These are phyloP conservation scores for Xanthia togata DNA, from an alignment of 2,888 invertebrate genomes.

Conservation along the genomic window DNA sequence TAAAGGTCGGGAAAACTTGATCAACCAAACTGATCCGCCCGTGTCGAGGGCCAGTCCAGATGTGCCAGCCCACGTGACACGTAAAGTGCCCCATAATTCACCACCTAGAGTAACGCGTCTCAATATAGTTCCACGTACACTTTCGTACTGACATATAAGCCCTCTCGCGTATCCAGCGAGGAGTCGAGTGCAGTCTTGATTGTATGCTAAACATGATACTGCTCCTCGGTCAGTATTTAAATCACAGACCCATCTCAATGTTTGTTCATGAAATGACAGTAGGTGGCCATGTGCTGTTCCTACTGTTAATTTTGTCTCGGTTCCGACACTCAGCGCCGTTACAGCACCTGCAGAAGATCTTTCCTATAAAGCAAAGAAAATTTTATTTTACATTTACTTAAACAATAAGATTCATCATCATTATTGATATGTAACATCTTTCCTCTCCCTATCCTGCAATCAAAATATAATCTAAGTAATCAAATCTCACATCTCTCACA, in stretches of 20 bases:
- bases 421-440: background rate
- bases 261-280: conserved; percentile 94
- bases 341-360: conserved; percentile 97
- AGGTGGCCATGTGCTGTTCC: conserved; percentile 98
- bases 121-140: conserved; percentile 91
- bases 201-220: conserved; percentile 96
- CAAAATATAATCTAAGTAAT: no score
- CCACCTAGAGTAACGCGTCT: conserved; percentile 87
- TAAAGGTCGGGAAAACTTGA: conserved; percentile 96
- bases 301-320: conserved; percentile 94
- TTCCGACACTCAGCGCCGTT: conserved; percentile 94
- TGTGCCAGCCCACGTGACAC: conserved; percentile 87
- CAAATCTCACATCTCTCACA: no score
- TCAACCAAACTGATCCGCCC: conserved; percentile 98
- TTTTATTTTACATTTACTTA: conserved; percentile 6
- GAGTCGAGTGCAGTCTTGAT: conserved; percentile 95
- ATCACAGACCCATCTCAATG: conserved; percentile 96
- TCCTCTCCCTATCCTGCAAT: no score
- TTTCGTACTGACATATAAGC: conserved; percentile 97
- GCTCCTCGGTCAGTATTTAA: conserved; percentile 93
- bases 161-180: conserved; percentile 94
- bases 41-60: conserved; percentile 93
- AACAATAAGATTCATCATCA: background rate
- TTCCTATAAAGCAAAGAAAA: conserved; percentile 90
- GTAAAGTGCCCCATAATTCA: conserved; percentile 86